Percentiles rank a stretch among this genome's conserved stretches.
phyloP scores from a whole-genome alignment of 1,140 invertebrate species.

The Drosophila kepulauana region DNA sequence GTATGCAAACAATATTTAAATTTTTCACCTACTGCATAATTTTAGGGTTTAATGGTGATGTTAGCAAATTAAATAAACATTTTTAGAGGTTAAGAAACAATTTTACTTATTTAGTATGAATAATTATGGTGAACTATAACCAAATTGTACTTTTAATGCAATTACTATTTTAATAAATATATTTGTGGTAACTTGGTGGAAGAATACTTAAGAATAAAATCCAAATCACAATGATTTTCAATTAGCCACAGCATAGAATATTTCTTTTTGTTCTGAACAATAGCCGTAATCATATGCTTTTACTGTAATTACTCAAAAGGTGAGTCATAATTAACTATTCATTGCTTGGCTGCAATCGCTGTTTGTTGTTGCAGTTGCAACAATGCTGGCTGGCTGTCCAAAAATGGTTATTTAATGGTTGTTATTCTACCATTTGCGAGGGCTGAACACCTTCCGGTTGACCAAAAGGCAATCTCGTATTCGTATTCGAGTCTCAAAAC shows the following conservation, averaged over 20 bases:
- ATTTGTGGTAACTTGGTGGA: too few species aligned
- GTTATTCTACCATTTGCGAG: conserved; percentile 52
- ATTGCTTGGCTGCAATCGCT: conserved; percentile 28
- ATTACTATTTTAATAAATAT: too few species aligned
- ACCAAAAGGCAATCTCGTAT: conserved; percentile 36
- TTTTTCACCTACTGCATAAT: neutral
- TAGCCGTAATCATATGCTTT: conserved; percentile 6
- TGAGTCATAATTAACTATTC: conserved; percentile 33
- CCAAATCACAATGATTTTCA: neutral
- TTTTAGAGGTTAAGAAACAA: too few species aligned
- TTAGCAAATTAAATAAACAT: too few species aligned
- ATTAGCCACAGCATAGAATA: neutral
- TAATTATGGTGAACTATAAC: too few species aligned
- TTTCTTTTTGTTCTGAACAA: neutral
- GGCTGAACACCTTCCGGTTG: conserved; percentile 64
- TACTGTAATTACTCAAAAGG: conserved; percentile 8
- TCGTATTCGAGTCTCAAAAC: neutral
- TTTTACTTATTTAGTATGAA: too few species aligned
- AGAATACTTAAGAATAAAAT: too few species aligned
- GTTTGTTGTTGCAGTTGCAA: conserved; percentile 1
- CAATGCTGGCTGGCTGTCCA: neutral
- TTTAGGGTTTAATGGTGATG: neutral
- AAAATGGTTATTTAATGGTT: conserved; percentile 43
- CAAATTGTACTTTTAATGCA: too few species aligned
- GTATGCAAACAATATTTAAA: neutral